phyloP scores from a whole-genome alignment of 2,888 invertebrate species.

The Helleia helle region DNA sequence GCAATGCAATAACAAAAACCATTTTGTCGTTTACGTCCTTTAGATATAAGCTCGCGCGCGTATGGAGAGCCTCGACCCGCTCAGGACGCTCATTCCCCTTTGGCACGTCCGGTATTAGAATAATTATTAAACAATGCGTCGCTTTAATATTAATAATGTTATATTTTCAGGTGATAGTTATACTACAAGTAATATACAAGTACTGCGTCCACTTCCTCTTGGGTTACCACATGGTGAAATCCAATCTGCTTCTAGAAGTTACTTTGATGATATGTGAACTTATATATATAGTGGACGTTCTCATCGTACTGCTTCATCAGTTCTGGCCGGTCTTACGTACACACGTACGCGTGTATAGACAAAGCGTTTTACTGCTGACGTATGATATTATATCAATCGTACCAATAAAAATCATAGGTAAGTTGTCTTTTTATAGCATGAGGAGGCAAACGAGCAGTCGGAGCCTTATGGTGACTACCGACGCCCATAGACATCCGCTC shows the following conservation, averaged over 20 bases:
- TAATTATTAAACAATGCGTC: too few relatives aligned
- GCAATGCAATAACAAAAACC: too few relatives aligned
- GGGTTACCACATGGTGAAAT: conserved; percentile 32
- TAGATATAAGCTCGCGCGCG: too few relatives aligned
- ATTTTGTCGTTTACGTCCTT: too few relatives aligned
- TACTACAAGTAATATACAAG: conserved; percentile 35
- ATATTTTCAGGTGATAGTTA: conserved; percentile 40
- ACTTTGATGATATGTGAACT: conserved; percentile 31
- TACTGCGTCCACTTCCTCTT: conserved; percentile 38
- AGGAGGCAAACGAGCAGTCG: too few relatives aligned
- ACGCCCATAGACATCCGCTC: too few relatives aligned
- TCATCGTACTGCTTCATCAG: conserved; percentile 37
- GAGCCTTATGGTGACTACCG: too few relatives aligned
- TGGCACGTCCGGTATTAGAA: too few relatives aligned
- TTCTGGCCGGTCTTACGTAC: conserved; percentile 46
- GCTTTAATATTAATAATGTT: too few relatives aligned
- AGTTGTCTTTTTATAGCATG: too few relatives aligned
- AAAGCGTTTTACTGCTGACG: conserved; percentile 29
- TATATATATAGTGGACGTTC: conserved; percentile 36
- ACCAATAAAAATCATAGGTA: conserved; percentile 37
- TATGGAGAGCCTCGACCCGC: too few relatives aligned
- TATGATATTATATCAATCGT: conserved; percentile 40
- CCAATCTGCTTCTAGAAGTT: conserved; percentile 25
- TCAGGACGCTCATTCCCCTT: too few relatives aligned
- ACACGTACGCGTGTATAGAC: conserved; percentile 40